Evolutionary conservation across 2,797 vertebrate species (phyloP).

Genomic region (Selene dorsalis): DNA sequence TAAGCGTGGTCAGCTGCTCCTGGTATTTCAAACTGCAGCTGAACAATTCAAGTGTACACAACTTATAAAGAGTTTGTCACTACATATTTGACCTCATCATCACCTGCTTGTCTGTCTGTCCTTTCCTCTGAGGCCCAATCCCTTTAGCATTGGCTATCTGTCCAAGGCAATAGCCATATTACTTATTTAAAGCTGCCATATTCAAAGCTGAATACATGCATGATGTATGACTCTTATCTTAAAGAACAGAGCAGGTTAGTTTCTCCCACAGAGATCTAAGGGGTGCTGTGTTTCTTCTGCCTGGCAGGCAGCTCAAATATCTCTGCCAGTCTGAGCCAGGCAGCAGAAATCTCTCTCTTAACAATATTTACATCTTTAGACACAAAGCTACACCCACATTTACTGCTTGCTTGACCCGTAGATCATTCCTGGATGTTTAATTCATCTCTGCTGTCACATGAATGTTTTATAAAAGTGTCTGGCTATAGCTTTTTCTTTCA

Average conservation of each 20-base stretch:
- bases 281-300: slow-evolving; percentile 37
- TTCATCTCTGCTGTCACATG: slow-evolving; percentile 69
- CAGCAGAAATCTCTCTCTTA: slow-evolving; percentile 29
- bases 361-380: slow-evolving; percentile 67
- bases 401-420: slow-evolving; percentile 65
- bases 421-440: slow-evolving; percentile 71
- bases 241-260: slow-evolving; percentile 53
- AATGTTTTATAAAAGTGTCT: slow-evolving; percentile 65
- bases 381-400: slow-evolving; percentile 56
- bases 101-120: slow-evolving; percentile 6
- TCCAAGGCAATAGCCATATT: slow-evolving; percentile 35
- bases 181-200: slow-evolving; percentile 65
- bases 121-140: slow-evolving; percentile 11
- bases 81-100: background rate
- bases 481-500: slow-evolving; percentile 25
- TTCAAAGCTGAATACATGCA: slow-evolving; percentile 60
- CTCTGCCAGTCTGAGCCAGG: slow-evolving; percentile 23
- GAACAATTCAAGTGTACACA: slow-evolving; percentile 3
- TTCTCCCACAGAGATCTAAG: slow-evolving; percentile 30
- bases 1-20: slow-evolving; percentile 11
- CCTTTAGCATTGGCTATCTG: slow-evolving; percentile 26
- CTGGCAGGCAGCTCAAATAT: slow-evolving; percentile 34
- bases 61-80: slow-evolving; percentile 1
- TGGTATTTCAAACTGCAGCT: slow-evolving; percentile 21
- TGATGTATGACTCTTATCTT: slow-evolving; percentile 70